A percentile compares a stretch with the other conserved stretches of the same genome.
Conservation (phyloP, 2,113 vertebrate genomes). For the Perca fluviatilis region DNA sequence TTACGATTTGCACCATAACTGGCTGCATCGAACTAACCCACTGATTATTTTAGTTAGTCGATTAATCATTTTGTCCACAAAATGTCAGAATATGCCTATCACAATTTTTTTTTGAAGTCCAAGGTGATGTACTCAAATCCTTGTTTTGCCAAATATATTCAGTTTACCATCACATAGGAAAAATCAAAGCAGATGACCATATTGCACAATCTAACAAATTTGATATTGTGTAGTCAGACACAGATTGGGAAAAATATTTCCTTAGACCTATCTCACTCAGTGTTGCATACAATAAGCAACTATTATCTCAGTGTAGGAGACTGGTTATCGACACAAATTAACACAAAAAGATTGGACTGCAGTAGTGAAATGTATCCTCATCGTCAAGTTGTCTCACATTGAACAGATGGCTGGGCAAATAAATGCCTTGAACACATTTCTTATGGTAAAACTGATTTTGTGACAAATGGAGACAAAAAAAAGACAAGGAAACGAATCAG, state of each 20-base stretch:
- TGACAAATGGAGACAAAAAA: slow-evolving; percentile 44
- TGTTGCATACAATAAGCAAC: neutral
- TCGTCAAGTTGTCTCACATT: slow-evolving; percentile 13
- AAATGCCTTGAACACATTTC: slow-evolving; percentile 44
- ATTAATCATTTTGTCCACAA: neutral
- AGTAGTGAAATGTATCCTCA: neutral
- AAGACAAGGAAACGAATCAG: slow-evolving; percentile 61
- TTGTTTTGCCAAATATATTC: neutral
- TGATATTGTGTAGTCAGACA: too few relatives aligned
- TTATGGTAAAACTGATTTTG: slow-evolving; percentile 45
- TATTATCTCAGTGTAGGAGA: neutral
- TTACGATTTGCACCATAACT: neutral
- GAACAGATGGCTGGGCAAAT: slow-evolving; percentile 56
- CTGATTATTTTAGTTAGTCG: neutral
- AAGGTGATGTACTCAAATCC: neutral
- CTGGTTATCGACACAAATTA: neutral
- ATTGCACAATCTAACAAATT: neutral
- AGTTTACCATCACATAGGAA: neutral
- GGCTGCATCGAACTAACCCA: neutral
- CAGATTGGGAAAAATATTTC: neutral
- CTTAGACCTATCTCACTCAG: neutral
- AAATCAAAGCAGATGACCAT: neutral
- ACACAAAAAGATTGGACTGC: neutral
- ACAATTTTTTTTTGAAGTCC: neutral
- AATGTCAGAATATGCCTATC: neutral